Evolutionary conservation across 2,888 invertebrate genomes (phyloP).

Genomic region (Theodoxus fluviatilis): DNA sequence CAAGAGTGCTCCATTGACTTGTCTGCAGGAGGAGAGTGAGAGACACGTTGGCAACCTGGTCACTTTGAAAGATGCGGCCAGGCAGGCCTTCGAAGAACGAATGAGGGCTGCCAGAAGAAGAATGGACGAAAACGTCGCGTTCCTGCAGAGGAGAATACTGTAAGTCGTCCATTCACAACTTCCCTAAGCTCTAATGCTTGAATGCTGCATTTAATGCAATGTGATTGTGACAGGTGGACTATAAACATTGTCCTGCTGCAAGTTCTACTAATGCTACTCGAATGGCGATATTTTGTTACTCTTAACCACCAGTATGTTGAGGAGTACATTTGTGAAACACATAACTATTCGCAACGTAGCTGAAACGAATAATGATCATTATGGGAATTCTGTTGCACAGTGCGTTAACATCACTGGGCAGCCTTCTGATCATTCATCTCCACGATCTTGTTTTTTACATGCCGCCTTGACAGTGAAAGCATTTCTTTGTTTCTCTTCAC

Average conservation of each 20-base stretch:
- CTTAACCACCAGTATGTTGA: no score
- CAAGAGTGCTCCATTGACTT: neutral
- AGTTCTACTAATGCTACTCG: neutral
- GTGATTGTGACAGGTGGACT: no score
- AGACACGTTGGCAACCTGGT: slow-evolving; percentile 45
- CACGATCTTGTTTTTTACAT: no score
- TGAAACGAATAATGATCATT: no score
- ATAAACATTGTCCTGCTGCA: neutral
- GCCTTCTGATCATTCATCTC: no score
- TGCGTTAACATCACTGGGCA: no score
- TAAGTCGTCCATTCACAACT: slow-evolving; percentile 28
- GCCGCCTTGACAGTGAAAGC: neutral
- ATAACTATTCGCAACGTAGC: no score
- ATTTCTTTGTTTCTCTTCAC: slow-evolving; percentile 25
- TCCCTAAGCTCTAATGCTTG: no score
- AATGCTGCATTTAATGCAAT: no score
- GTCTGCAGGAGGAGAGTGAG: slow-evolving; percentile 30
- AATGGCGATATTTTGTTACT: no score
- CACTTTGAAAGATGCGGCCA: slow-evolving; percentile 50
- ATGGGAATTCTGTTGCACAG: no score
- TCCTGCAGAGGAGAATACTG: slow-evolving; percentile 53
- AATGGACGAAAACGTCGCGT: slow-evolving; percentile 54
- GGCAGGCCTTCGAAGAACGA: slow-evolving; percentile 53
- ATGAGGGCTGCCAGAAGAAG: slow-evolving; percentile 44
- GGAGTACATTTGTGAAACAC: no score